Base-by-base conservation (phyloP, 2,888 invertebrate genomes). In the Pammene fasciana region DNA sequence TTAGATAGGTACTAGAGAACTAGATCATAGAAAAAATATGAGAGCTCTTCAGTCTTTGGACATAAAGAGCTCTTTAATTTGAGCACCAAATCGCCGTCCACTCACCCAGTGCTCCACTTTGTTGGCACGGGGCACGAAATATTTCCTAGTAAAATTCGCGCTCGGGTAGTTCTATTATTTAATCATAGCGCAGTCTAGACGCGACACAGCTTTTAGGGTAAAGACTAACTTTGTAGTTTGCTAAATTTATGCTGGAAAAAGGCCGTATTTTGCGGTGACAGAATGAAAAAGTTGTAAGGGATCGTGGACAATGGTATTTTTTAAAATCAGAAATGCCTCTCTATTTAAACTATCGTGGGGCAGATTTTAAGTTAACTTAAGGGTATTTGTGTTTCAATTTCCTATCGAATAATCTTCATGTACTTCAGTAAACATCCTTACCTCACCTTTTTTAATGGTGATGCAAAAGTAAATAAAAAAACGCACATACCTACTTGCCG, bases 141-240 rank as follows among this genome's bases (percentile, higher is more conserved):
- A 65, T 59, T 68, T 52, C 45, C 48, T 59, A 59, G 56, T 56
- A 46, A 57, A 68, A 65, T 70, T 65, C 18, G 11, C 59, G 70
- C 65, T 65, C 59, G n/a, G 60, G 38, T 60, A 54, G 41, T 70
- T 70, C 60, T 70, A 65, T 70, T 70, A 70, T 70, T 65, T 60
- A 65, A 65, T 68, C 68, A 68, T 57, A 38, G 36, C 68, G 64
- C 52, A 65, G 70, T 70, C 54, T 60, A 70, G 59, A 65, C 60
- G 59, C 60, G 70, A 70, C 65, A 60, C 59, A 65, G 65, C 70
- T 70, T 65, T 70, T 45, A 52, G 59, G 14, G 52, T 43, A 48
- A 68, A 41, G 43, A 54, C 43, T 50, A 66, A 52, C 45, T 65
- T 64, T 55, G 52, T 41, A 62, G 62, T 62, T 52, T 18, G 41